phyloP scores from a whole-genome alignment of 2,888 invertebrate genomes.

The Drosophila austrosaltans region DNA sequence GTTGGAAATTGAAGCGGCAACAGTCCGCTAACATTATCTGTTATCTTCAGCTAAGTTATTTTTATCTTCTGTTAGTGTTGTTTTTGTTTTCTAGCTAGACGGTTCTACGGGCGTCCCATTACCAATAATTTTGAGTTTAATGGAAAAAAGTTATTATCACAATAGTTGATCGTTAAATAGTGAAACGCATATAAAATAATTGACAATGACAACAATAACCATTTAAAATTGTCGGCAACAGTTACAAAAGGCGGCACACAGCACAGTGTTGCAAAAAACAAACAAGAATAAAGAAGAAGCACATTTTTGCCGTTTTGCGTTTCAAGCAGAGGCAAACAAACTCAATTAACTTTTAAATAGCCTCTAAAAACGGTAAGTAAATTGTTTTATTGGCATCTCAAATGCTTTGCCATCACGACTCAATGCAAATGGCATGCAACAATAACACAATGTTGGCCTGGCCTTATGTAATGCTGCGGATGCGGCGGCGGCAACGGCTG shows the following conservation, averaged over 20 bases:
- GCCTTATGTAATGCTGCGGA: conserved; percentile 40
- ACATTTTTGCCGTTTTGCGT: not conserved
- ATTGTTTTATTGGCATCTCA: conserved; percentile 16
- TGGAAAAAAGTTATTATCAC: not conserved
- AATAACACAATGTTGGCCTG: conserved; percentile 4
- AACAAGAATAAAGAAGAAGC: not conserved
- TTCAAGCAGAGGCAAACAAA: conserved; percentile 1
- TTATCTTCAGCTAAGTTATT: not conserved
- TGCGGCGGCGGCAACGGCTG: not conserved
- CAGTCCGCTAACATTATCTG: not conserved
- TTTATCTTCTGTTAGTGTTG: conserved; percentile 9
- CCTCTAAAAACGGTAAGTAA: conserved; percentile 40
- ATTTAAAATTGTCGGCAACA: not conserved
- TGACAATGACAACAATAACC: conserved; percentile 7
- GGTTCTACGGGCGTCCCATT: not conserved
- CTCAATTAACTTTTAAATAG: conserved; percentile 30
- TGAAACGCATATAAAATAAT: not conserved
- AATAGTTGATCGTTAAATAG: not conserved
- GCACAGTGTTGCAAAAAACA: not conserved
- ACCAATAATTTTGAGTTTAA: not conserved
- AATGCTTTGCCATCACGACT: not conserved
- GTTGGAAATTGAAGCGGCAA: not conserved
- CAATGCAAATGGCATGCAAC: not conserved
- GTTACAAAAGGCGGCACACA: conserved; percentile 4
- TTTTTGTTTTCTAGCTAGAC: conserved; percentile 7